Conservation (phyloP, 2,888 invertebrate genomes). For the Leptinotarsa rubiginosa region DNA sequence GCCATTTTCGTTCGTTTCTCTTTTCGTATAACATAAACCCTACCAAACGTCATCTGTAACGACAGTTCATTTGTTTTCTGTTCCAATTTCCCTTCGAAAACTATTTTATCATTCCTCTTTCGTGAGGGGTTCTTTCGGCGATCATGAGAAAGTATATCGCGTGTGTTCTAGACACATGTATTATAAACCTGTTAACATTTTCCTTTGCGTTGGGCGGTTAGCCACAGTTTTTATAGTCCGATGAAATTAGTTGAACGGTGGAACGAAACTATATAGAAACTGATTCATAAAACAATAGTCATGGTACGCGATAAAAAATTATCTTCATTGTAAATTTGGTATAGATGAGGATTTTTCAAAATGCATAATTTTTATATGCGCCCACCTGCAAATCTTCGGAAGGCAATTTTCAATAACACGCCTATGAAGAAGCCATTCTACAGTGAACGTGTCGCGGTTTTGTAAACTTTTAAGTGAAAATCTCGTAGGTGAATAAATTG, state of each 20-base stretch:
- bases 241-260: neutral
- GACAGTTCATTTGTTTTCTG: constrained; percentile 25
- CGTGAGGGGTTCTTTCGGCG: constrained; percentile 20
- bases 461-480: too few relatives aligned
- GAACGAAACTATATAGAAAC: too few relatives aligned
- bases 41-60: constrained; percentile 23
- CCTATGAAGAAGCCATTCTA: too few relatives aligned
- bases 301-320: too few relatives aligned
- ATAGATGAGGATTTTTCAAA: too few relatives aligned
- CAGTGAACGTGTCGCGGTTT: too few relatives aligned
- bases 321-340: too few relatives aligned
- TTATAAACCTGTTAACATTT: constrained; percentile 42
- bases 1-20: constrained; percentile 14
- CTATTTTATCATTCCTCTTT: constrained; percentile 27
- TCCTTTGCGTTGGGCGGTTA: constrained; percentile 36
- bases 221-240: constrained; percentile 28
- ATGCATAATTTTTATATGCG: too few relatives aligned
- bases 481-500: too few relatives aligned
- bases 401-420: too few relatives aligned
- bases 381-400: too few relatives aligned
- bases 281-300: too few relatives aligned
- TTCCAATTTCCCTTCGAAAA: constrained; percentile 26
- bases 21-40: neutral
- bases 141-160: constrained; percentile 15
- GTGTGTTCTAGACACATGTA: constrained; percentile 32